These are phyloP conservation scores for Oreotrochilus melanogaster DNA, from an alignment of 2,113 vertebrate species.

Conservation along the genomic window DNA sequence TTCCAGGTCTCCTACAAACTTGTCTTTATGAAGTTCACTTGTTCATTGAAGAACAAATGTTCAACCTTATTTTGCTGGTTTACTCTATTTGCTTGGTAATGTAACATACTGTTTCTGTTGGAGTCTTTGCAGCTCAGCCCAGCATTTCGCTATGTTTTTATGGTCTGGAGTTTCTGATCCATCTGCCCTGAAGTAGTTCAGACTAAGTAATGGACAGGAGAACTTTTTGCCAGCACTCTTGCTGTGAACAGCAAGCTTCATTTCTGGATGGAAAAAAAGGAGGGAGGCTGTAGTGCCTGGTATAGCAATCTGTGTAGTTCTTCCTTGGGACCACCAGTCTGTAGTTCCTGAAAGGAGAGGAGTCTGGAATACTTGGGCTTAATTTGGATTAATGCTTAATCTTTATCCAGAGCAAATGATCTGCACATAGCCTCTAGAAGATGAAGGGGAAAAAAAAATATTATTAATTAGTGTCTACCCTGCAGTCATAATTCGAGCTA, in stretches of 20 bases:
- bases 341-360: not conserved
- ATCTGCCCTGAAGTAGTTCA: not conserved
- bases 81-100: not conserved
- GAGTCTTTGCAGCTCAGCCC: not conserved
- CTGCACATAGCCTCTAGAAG: not conserved
- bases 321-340: not conserved
- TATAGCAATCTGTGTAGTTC: not conserved
- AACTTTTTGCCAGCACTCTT: not conserved
- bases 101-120: not conserved
- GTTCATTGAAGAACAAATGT: not conserved
- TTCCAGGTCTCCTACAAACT: not conserved
- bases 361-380: not conserved
- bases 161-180: not conserved
- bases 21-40: not conserved
- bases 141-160: not conserved
- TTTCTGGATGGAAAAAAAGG: not conserved
- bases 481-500: not conserved
- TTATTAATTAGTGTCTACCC: slow-evolving; percentile 2
- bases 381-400: slow-evolving; percentile 35
- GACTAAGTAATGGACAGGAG: not conserved
- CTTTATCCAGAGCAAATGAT: slow-evolving; percentile 18
- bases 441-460: not conserved
- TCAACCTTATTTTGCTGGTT: not conserved
- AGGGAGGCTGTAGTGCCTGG: not conserved
- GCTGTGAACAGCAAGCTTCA: not conserved